These are phyloP conservation scores for Tautogolabrus adspersus DNA, from an alignment of 2,113 vertebrate species.

Conservation along the genomic window DNA sequence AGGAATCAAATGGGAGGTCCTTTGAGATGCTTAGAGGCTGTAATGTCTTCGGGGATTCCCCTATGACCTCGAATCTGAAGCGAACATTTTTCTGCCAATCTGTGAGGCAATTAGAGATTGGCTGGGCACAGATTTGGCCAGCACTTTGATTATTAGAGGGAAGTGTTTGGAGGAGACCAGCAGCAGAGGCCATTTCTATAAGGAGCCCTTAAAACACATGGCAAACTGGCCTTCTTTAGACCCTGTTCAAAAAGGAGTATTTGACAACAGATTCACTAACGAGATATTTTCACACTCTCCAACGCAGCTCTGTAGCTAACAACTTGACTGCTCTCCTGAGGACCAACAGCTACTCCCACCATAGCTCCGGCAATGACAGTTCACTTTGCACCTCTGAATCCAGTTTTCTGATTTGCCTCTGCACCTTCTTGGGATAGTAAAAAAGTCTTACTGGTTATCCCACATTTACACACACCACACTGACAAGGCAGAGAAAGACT, in stretches of 20 bases:
- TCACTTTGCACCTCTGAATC: conserved; percentile 22
- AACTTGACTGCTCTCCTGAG: neutral
- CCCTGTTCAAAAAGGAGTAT: conserved; percentile 1
- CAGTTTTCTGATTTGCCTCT: neutral
- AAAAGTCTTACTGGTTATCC: neutral
- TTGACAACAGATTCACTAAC: neutral
- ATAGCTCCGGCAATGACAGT: neutral
- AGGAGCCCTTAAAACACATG: conserved; percentile 1
- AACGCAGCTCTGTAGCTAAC: neutral
- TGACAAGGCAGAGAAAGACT: neutral
- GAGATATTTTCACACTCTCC: neutral
- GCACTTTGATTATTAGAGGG: conserved; percentile 1
- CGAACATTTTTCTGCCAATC: conserved; percentile 38
- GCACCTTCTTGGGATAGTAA: neutral
- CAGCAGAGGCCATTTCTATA: neutral
- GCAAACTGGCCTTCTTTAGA: neutral
- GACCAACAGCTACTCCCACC: neutral
- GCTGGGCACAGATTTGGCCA: conserved; percentile 27
- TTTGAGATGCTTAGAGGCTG: conserved; percentile 8
- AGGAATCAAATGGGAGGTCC: neutral
- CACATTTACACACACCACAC: neutral
- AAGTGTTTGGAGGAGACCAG: conserved; percentile 5
- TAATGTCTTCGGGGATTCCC: conserved; percentile 7
- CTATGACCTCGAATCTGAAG: neutral
- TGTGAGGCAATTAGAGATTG: conserved; percentile 29